Evolutionary conservation across 2,888 invertebrate genomes (phyloP).

Genomic region (Tipula helvola): DNA sequence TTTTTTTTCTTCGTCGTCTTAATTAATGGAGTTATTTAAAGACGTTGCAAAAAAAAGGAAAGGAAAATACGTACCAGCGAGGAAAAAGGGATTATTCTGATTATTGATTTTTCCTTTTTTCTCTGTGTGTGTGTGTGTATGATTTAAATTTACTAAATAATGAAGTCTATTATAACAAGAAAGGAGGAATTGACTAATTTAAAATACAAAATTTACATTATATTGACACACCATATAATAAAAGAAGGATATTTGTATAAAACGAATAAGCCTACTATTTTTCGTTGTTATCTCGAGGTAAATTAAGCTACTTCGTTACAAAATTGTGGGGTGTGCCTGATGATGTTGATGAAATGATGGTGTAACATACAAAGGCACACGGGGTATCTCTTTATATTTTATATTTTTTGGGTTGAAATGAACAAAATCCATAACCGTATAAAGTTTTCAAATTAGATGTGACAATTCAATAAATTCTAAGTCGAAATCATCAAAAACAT

Average conservation of each 20-base stretch:
- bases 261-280: background rate
- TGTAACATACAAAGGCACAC: background rate
- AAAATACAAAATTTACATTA: background rate
- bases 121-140: background rate
- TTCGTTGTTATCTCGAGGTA: constrained; percentile 4
- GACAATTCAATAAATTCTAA: background rate
- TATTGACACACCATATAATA: background rate
- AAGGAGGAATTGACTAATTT: background rate
- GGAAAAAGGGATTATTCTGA: background rate
- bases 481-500: background rate
- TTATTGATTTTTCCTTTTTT: background rate
- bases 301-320: background rate
- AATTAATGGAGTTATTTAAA: background rate
- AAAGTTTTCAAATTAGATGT: background rate
- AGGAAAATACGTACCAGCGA: background rate
- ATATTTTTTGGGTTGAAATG: background rate
- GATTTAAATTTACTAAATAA: background rate
- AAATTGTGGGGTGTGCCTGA: background rate
- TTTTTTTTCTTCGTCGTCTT: background rate
- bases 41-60: background rate
- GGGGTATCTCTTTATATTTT: background rate
- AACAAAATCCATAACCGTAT: background rate
- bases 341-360: background rate
- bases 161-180: background rate
- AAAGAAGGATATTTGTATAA: background rate